Conservation (phyloP, 2,113 vertebrate species). For the Pteruthius melanotis region DNA sequence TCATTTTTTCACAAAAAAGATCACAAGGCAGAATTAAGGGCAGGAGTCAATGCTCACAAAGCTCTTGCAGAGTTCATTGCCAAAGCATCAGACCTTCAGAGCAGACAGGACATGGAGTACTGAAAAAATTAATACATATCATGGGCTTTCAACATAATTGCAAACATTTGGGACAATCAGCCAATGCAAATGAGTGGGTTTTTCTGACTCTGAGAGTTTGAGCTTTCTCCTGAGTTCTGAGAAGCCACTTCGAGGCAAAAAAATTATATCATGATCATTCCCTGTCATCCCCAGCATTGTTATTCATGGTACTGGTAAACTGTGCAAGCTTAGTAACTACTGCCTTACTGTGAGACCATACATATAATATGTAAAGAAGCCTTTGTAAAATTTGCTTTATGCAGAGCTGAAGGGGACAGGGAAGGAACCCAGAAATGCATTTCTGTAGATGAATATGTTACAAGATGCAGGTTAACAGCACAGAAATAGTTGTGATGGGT, state of each 20-base stretch:
- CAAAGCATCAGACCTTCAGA: neutral
- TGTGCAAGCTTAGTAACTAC: neutral
- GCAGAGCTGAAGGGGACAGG: neutral
- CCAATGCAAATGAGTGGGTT: fast-evolving
- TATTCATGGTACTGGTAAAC: neutral
- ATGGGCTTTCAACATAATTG: neutral
- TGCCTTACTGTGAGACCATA: neutral
- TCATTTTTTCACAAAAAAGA: neutral
- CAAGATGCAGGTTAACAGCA: neutral
- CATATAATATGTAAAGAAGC: neutral
- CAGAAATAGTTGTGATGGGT: neutral
- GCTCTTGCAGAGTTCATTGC: neutral
- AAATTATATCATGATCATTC: neutral
- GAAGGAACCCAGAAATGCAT: neutral
- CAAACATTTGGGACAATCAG: neutral
- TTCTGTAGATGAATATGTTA: neutral
- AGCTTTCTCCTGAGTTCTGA: neutral
- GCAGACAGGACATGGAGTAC: neutral
- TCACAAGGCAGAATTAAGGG: neutral
- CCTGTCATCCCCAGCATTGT: neutral
- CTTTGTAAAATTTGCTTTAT: neutral
- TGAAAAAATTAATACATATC: neutral
- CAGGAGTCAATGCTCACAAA: neutral
- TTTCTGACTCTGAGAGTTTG: neutral
- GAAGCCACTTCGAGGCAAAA: neutral